Base-by-base conservation (phyloP, 2,113 vertebrate species). In the Chelonoidis abingdonii region DNA sequence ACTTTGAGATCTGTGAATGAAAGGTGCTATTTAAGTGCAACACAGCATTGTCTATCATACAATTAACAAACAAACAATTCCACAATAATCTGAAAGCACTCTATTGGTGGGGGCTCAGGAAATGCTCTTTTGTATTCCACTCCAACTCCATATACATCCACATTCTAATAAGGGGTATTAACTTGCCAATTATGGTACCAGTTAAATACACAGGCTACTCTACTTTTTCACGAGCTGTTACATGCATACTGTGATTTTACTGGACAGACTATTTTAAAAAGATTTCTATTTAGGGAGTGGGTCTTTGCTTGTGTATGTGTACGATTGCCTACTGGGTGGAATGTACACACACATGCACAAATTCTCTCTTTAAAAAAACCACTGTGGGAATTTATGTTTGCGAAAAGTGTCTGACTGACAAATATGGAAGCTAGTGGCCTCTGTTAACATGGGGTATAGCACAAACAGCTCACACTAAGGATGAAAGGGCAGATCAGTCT, bases 371-470 rank as follows among this genome's bases (percentile, higher is more conserved):
- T 62, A 78, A 41, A 29, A 47, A 53, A 88, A 54, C 2, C 17
- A 27, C 50, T 47, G 53, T 8, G 80, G 27, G 38, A 89, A 62
- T 6, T 50, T 22, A 49, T 2, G 41, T 38, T 72, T 87, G 44
- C 75, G 41, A n/a, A n/a, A 69, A 47, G 29, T 47, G 52, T 57
- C 57, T 31, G 19, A 52, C 50, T 6, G 24, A 65, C 12, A 89
- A 84, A 92, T 24, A n/a, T 19, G 53, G 81, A 10, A 80, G 62
- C 25, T 69, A 44, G 35, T 19, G 14, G 16, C 29, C 52, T 57
- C 25, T 69, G 9, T 35, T n/a, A 69, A 35, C 0, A 0, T 4
- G 19, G 19, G n/a, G 25, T n/a, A 38, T 38, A 76, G 12, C 0
- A 4, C 7, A 62, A 10, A 5, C 2, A 4, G 1, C 35, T 69